Percentiles rank a stretch among this genome's conserved stretches.
phyloP scores from a whole-genome alignment of 2,113 vertebrate genomes.

The Petaurus breviceps region DNA sequence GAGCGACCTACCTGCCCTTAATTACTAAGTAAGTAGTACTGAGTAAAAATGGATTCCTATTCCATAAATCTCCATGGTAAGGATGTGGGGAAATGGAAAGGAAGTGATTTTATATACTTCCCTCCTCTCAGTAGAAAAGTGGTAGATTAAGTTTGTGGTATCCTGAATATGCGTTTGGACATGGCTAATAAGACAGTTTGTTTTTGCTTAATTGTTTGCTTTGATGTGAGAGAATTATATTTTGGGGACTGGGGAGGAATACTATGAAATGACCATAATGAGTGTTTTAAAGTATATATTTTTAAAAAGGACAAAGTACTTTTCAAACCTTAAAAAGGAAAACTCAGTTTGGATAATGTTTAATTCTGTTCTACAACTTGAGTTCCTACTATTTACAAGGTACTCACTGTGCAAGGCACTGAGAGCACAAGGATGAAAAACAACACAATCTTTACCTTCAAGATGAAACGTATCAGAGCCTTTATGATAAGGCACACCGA shows the following conservation, averaged over 20 bases:
- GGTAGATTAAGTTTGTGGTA: not conserved
- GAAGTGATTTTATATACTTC: not conserved
- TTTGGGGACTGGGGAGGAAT: not conserved
- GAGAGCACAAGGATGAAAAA: not conserved
- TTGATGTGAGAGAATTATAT: not conserved
- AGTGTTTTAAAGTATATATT: not conserved
- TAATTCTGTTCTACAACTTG: not conserved
- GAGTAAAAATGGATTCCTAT: not conserved
- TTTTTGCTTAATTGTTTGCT: not conserved
- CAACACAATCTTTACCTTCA: not conserved
- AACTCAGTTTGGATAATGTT: not conserved
- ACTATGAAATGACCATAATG: not conserved
- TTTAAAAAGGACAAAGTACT: not conserved
- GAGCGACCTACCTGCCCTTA: not conserved
- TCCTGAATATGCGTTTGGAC: not conserved
- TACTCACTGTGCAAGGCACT: not conserved
- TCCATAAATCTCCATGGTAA: not conserved
- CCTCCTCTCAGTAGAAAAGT: not conserved
- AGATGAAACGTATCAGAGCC: not conserved
- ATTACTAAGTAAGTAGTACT: not conserved
- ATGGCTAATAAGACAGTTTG: not conserved
- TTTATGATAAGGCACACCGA: not conserved
- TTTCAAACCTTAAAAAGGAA: not conserved
- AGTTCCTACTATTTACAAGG: not conserved
- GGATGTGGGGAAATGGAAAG: not conserved